Percentiles rank a stretch among this genome's conserved stretches.
Conservation (phyloP, 1,140 invertebrate species). For the Heliconius himera region DNA sequence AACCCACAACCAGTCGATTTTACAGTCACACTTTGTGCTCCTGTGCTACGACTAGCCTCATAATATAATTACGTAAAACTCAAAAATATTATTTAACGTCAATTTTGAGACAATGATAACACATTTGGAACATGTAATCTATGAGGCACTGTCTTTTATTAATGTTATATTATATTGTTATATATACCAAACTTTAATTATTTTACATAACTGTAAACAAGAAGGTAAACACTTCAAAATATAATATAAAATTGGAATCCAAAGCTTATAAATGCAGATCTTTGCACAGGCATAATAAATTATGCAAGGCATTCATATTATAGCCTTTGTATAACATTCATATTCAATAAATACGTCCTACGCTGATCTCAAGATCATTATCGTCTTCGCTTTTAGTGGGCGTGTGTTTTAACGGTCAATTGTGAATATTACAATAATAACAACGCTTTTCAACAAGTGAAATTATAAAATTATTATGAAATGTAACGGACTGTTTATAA, state of each 20-base stretch:
- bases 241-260: constrained; percentile 8
- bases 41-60: too few species aligned
- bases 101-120: neutral
- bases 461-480: constrained; percentile 9
- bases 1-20: too few species aligned
- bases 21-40: too few species aligned
- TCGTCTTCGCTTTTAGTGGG: constrained; percentile 62
- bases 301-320: constrained; percentile 29
- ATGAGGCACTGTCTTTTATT: neutral
- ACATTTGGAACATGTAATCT: neutral
- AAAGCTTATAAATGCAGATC: constrained; percentile 7
- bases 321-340: constrained; percentile 24
- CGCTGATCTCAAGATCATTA: constrained; percentile 76
- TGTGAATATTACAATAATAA: constrained; percentile 69
- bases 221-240: neutral
- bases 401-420: constrained; percentile 65
- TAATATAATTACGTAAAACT: too few species aligned
- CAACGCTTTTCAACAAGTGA: constrained; percentile 34
- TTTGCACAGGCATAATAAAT: constrained; percentile 22
- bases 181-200: neutral
- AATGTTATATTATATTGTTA: too few species aligned
- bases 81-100: too few species aligned
- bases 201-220: too few species aligned
- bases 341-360: constrained; percentile 74
- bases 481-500: constrained; percentile 8